Conservation (phyloP, 1,140 invertebrate species). For the Wasmannia auropunctata region DNA sequence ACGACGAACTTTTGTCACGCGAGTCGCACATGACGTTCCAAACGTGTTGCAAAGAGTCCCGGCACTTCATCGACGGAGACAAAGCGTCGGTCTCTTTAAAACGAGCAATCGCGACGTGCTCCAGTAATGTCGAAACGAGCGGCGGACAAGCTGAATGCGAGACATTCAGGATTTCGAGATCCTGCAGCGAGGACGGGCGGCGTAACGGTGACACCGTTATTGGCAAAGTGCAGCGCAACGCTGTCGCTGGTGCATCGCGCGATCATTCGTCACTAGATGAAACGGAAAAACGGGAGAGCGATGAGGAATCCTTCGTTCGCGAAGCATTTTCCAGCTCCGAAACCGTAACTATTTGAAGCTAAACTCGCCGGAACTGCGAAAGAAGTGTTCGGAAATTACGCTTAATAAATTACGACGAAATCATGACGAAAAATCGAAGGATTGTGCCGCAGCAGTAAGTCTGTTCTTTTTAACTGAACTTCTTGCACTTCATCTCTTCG, state of each 20-base stretch:
- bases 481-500: too few species aligned
- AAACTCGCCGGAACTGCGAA: background rate
- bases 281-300: background rate
- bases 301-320: background rate
- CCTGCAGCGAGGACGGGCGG: background rate
- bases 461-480: too few species aligned
- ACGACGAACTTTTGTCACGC: conserved; percentile 20
- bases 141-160: background rate
- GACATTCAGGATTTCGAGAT: conserved; percentile 20
- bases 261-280: background rate
- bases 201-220: background rate
- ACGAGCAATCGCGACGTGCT: background rate
- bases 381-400: conserved; percentile 7
- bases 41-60: conserved; percentile 12
- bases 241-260: background rate
- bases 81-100: background rate
- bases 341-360: background rate
- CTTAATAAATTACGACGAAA: background rate
- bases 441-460: background rate
- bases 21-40: conserved; percentile 28
- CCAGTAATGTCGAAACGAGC: background rate
- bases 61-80: background rate
- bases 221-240: background rate
- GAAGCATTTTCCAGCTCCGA: background rate
- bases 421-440: background rate